These are phyloP conservation scores for Xanthorhoe designata DNA, from an alignment of 2,888 invertebrate genomes.

Conservation along the genomic window DNA sequence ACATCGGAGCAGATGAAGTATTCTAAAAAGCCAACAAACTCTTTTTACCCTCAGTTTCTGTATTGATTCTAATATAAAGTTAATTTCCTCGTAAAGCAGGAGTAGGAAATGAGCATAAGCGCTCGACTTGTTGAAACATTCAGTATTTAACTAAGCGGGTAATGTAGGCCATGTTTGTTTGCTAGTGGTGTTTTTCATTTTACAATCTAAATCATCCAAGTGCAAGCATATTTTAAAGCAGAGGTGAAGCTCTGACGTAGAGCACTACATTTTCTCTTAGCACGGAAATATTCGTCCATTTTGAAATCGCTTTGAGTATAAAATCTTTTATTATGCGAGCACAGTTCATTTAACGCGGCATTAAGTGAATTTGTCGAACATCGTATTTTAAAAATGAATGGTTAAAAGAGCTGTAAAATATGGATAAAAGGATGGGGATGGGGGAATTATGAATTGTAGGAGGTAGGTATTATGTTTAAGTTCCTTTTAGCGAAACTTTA, in stretches of 20 bases:
- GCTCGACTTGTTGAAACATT: conserved; percentile 25
- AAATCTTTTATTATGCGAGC: conserved; percentile 83
- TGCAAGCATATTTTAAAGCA: conserved; percentile 64
- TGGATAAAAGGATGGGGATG: conserved; percentile 50
- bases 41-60: no score
- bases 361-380: conserved; percentile 85
- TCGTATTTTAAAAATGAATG: conserved; percentile 80
- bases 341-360: conserved; percentile 84
- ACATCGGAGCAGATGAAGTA: no score
- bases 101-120: conserved; percentile 21
- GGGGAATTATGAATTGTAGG: conserved; percentile 57
- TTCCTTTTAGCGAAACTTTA: conserved; percentile 56
- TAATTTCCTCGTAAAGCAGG: conserved; percentile 17
- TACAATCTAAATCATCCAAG: conserved; percentile 56
- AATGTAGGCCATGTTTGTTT: conserved; percentile 66
- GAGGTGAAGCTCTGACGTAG: conserved; percentile 58
- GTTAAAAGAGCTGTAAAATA: conserved; percentile 74
- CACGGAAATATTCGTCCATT: conserved; percentile 77
- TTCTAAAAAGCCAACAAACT: no score
- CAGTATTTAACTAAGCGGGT: conserved; percentile 24
- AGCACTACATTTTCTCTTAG: conserved; percentile 64
- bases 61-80: conserved; percentile 8
- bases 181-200: conserved; percentile 62
- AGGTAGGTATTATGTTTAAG: conserved; percentile 54
- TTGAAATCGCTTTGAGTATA: conserved; percentile 79